These are phyloP conservation scores for Aporrectodea caliginosa DNA, from an alignment of 1,140 invertebrate species.

Conservation along the genomic window DNA sequence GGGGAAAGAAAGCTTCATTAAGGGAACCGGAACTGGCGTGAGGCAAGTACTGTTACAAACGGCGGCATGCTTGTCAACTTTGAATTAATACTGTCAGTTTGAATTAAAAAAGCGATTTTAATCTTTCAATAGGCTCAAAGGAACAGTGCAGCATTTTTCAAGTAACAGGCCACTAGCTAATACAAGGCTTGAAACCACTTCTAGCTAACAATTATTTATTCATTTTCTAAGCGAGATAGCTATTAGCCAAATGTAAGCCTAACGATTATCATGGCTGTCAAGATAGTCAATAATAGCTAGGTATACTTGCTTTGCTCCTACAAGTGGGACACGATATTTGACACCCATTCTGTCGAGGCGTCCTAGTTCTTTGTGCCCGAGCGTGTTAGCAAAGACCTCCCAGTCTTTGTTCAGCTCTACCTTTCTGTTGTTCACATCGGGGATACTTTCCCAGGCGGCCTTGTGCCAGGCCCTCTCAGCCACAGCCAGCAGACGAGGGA, in stretches of 20 bases:
- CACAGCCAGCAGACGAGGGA: conserved; percentile 44
- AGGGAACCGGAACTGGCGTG: no score
- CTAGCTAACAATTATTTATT: no score
- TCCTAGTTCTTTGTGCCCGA: conserved; percentile 40
- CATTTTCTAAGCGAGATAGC: no score
- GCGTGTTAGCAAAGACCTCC: conserved; percentile 41
- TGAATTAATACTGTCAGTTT: no score
- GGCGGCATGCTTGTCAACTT: no score
- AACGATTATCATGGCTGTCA: no score
- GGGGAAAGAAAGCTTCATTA: no score
- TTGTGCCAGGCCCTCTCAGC: conserved; percentile 50
- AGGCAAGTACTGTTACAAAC: no score
- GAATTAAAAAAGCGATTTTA: no score
- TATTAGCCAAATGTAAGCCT: no score
- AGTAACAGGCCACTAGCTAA: neutral
- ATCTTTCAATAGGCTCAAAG: neutral
- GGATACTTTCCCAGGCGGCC: conserved; percentile 42
- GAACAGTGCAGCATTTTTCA: neutral
- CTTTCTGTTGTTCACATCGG: conserved; percentile 30
- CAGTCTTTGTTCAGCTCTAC: conserved; percentile 37
- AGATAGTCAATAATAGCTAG: no score
- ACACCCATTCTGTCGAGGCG: conserved; percentile 38
- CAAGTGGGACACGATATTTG: conserved; percentile 38
- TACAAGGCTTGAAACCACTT: neutral
- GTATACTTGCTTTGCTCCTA: conserved; percentile 37